Evolutionary conservation across 37 sponge, comb jelly and placozoan genomes (phyloP).

Genomic region (Mnemiopsis leidyi): DNA sequence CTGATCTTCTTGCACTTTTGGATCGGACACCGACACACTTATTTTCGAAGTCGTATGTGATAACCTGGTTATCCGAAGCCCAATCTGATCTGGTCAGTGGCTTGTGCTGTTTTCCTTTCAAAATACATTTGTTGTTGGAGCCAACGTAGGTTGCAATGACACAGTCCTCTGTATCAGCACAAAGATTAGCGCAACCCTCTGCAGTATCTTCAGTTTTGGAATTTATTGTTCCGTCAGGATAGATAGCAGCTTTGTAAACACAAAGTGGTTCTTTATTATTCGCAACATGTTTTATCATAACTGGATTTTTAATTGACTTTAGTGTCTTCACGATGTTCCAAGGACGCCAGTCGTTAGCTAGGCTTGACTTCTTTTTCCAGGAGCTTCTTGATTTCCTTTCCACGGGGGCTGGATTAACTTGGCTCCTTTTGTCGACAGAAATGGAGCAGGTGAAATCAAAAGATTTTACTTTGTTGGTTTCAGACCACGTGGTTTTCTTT

Average conservation of each 20-base stretch:
- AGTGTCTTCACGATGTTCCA: too few relatives aligned
- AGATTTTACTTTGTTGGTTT: not conserved
- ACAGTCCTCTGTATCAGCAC: not conserved
- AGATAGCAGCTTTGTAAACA: not conserved
- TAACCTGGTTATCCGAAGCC: not conserved
- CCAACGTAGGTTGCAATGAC: not conserved
- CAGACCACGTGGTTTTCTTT: not conserved
- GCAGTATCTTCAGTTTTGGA: not conserved
- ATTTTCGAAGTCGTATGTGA: not conserved
- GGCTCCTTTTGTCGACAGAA: too few relatives aligned
- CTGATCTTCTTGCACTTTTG: not conserved
- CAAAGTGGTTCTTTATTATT: not conserved
- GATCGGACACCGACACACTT: not conserved
- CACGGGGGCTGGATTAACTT: too few relatives aligned
- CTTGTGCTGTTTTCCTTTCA: not conserved
- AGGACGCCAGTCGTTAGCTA: too few relatives aligned
- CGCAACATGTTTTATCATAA: too few relatives aligned
- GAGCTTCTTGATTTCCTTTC: too few relatives aligned
- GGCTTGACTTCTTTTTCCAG: too few relatives aligned
- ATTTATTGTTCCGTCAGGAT: not conserved
- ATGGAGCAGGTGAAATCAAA: slow-evolving; percentile 23
- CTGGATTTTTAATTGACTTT: too few relatives aligned
- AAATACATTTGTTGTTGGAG: not conserved
- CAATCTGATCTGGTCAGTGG: not conserved
- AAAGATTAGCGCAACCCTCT: not conserved